Base-by-base conservation (phyloP, 2,113 vertebrate genomes). In the Dasyornis broadbenti region DNA sequence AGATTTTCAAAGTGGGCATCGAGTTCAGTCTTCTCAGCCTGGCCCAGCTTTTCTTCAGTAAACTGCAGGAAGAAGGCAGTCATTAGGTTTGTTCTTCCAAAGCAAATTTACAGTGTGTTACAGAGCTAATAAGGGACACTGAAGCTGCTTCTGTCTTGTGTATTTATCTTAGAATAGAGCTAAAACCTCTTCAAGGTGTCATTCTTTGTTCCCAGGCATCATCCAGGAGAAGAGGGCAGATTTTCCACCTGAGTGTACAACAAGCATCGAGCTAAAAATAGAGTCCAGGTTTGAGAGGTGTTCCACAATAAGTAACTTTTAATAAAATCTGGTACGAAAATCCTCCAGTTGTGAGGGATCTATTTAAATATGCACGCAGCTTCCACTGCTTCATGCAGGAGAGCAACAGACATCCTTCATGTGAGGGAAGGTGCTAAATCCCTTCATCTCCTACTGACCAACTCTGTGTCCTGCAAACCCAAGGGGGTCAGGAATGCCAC, bases 11-110 rank as follows among this genome's bases (percentile, higher is more conserved):
- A 98, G 95, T 99, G 98, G 22, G 99, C 98, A 5, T 99, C 99
- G 23, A 99, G 95, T 95, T 99, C 99, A 0, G 99, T 99, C 97
- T 98, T 99, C 97, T 99, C 99, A 0, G 99, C 99, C 95, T 99
- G 99, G 45, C 99, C 99, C 22, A 99, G 80, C 84, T 99, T 99
- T 97, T 99, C 99, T 95, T 99, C 99, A 30, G 99, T 99, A 92
- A 99, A 99, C 99, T 99, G 96, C n/a, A 54, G 35, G 47, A 71
- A 23, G 19, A 23, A 75, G 49, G 11, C 8, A 31, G 14, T 21
- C 21, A 27, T 81, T 54, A 91, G 68, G 22, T 56, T 35, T 42
- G 31, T 30, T 68, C 35, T 78, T 40, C 44, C 53, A 63, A 64
- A 70, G 49, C 33, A 81, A 61, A 61, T 17, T 40, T 21, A 54